Evolutionary conservation across 1,140 invertebrate species (phyloP), one percentile per base, ranked within the genome.

Genomic region (Drosophila gunungcola): DNA sequence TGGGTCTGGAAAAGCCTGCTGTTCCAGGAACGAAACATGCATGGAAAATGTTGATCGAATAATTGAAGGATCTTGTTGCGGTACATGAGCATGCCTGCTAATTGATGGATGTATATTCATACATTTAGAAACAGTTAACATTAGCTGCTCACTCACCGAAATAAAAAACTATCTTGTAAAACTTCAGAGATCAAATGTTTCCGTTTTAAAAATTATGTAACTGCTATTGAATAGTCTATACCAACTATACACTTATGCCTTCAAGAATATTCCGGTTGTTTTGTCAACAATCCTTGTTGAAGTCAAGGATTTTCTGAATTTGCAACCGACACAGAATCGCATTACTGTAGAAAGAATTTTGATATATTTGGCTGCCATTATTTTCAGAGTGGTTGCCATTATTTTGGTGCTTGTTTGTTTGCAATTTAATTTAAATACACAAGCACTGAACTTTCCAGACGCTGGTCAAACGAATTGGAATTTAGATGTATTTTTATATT

Each of bases 361-460:
- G 13, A 57, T 49, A 48, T 51, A 70, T 43, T 70, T 36, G 41
- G 51, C 11, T 48, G 49, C 36, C n/a, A 69, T 68, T 48, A 68
- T 45, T 53, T 53, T 51, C 32, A 55, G 34, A 69, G 42, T 32
- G 49, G 67, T 41, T 69, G 51, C 60, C 29, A 70, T 72, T 72
- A 72, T 72, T 72, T 72, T 12, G 52, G 34, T 21, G 65, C 68
- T 72, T 72, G 68, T 70, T 70, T 72, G 65, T 39, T 70, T 48
- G 48, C 61, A 74, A 64, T 74, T 64, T 64, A 74, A 74, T 74
- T 56, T 74, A 74, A 74, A 74, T 74, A 74, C 51, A 63, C 51
- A 63, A 39, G 16, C 25, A 9, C 42, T 41, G 36, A 70, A 74
- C 51, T 74, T 74, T 63, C 58, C 70, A 74, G 70, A 74, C 58